Conservation (phyloP, 2,113 vertebrate genomes). For the Phaethon lepturus region DNA sequence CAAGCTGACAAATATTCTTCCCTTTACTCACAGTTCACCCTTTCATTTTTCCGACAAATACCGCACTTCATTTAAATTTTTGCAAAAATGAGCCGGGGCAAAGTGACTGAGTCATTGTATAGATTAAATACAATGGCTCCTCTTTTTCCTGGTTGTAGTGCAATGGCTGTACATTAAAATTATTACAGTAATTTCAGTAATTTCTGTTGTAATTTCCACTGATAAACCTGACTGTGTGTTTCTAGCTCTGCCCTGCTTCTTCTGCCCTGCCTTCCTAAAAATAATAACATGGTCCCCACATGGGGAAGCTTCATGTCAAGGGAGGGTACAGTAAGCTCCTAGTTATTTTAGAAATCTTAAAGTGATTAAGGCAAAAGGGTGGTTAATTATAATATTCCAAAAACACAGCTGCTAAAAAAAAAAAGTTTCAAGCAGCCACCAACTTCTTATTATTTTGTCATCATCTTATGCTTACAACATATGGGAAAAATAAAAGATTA, state of each 20-base stretch:
- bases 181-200: background rate
- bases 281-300: background rate
- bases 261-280: background rate
- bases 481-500: slow-evolving; percentile 19
- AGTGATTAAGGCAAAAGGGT: slow-evolving; percentile 25
- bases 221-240: background rate
- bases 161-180: background rate
- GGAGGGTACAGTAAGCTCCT: background rate
- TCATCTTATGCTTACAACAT: background rate
- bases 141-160: background rate
- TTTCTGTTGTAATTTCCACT: background rate
- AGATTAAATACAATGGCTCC: background rate
- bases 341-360: slow-evolving; percentile 20
- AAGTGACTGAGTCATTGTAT: background rate
- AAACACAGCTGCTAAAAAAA: slow-evolving; percentile 22
- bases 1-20: background rate
- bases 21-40: background rate
- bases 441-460: slow-evolving; percentile 27
- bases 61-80: background rate
- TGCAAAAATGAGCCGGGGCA: background rate
- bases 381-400: slow-evolving; percentile 26
- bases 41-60: background rate
- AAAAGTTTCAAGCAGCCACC: slow-evolving; percentile 27
- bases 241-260: background rate
- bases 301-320: background rate